Percentiles rank a stretch among this genome's conserved stretches.
phyloP scores from a whole-genome alignment of 1,140 invertebrate species.

The Notospermus geniculatus region DNA sequence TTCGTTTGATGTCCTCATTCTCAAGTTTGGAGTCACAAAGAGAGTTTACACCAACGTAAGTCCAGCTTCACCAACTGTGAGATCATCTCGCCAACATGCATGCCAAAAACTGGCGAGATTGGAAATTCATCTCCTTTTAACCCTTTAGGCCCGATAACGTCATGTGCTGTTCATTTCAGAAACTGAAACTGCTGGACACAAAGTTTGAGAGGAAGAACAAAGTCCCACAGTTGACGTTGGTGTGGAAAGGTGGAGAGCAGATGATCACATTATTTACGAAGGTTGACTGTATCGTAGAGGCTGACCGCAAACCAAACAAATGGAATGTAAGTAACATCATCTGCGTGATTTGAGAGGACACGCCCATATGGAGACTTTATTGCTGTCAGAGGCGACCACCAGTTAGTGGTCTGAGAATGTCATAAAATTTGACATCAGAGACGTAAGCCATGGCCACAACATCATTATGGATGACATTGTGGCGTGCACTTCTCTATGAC shows the following conservation, averaged over 20 bases:
- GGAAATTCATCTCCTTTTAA: too few species aligned
- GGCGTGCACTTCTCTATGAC: too few species aligned
- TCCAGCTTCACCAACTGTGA: too few species aligned
- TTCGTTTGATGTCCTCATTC: conserved; percentile 76
- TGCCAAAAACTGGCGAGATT: too few species aligned
- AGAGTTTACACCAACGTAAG: conserved; percentile 65
- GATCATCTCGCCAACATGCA: too few species aligned
- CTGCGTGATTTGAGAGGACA: too few species aligned
- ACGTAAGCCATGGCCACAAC: too few species aligned
- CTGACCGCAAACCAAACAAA: background rate
- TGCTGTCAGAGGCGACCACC: too few species aligned
- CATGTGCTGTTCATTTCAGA: background rate
- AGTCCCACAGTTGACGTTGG: background rate
- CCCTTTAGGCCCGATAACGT: background rate
- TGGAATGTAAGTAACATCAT: conserved; percentile 10
- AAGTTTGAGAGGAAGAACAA: background rate
- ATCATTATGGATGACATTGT: too few species aligned
- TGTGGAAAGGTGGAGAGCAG: conserved; percentile 1
- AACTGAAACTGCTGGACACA: background rate
- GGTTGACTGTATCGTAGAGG: background rate
- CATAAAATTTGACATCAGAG: too few species aligned
- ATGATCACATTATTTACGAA: background rate
- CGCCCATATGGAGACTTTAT: too few species aligned
- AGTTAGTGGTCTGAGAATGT: too few species aligned
- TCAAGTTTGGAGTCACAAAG: conserved; percentile 73